Evolutionary conservation across 1,140 invertebrate species (phyloP).

Genomic region (Hylaeus volcanicus): DNA sequence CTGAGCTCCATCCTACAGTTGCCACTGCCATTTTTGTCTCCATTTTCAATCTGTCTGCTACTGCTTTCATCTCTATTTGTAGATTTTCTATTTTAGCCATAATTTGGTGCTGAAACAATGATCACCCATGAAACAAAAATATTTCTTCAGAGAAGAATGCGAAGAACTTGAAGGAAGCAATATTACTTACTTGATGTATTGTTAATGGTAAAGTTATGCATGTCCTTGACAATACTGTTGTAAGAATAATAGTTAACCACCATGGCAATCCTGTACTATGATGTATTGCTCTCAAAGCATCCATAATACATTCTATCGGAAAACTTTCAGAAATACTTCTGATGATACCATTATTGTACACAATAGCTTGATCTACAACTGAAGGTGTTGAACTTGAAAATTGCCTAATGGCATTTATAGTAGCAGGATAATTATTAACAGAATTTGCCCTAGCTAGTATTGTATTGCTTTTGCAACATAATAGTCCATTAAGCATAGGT

Average conservation of each 20-base stretch:
- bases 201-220: slow-evolving; percentile 88
- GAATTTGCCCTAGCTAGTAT: not conserved
- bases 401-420: slow-evolving; percentile 9
- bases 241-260: slow-evolving; percentile 89
- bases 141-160: slow-evolving; percentile 3
- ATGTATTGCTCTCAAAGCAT: slow-evolving; percentile 85
- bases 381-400: not conserved
- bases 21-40: slow-evolving; percentile 86
- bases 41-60: slow-evolving; percentile 85
- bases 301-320: slow-evolving; percentile 84
- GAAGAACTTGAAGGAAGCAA: not conserved
- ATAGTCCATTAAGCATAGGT: not conserved
- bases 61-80: slow-evolving; percentile 85
- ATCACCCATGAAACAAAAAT: not conserved
- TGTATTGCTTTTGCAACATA: not conserved
- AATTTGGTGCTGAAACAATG: slow-evolving; percentile 82
- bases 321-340: slow-evolving; percentile 83
- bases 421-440: not conserved
- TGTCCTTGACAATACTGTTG: slow-evolving; percentile 85
- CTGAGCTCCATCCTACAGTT: slow-evolving; percentile 86
- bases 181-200: slow-evolving; percentile 83
- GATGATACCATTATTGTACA: slow-evolving; percentile 32
- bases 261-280: slow-evolving; percentile 88
- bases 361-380: not conserved
- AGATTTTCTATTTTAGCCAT: slow-evolving; percentile 88